Percentiles rank a stretch among this genome's conserved stretches.
Conservation (phyloP, 2,888 invertebrate genomes). For the Eupelmus urozonus region DNA sequence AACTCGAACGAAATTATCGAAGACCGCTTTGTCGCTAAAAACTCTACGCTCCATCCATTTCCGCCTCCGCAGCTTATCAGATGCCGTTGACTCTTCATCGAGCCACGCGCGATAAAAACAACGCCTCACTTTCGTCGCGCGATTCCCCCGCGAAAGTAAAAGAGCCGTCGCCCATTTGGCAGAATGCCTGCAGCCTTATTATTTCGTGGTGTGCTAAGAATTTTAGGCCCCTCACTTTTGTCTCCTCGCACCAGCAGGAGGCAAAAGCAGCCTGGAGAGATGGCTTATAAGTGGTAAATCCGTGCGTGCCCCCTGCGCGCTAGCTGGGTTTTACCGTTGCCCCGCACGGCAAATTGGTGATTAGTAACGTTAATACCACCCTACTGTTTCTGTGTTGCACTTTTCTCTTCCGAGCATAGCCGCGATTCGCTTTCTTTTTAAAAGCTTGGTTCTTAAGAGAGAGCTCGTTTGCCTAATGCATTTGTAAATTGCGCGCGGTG, state of each 20-base stretch:
- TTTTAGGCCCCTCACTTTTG: too few relatives aligned
- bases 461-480: conserved; percentile 50
- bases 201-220: conserved; percentile 55
- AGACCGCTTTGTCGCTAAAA: neutral
- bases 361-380: conserved; percentile 39
- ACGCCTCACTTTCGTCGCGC: neutral
- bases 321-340: neutral
- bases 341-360: conserved; percentile 27
- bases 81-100: conserved; percentile 26
- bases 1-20: conserved; percentile 18
- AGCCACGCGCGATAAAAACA: conserved; percentile 38
- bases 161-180: conserved; percentile 20
- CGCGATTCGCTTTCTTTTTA: conserved; percentile 1
- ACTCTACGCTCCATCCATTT: conserved; percentile 6
- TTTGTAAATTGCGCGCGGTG: conserved; percentile 38
- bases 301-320: neutral
- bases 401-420: neutral
- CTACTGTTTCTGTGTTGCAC: neutral
- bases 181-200: conserved; percentile 44
- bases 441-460: neutral
- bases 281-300: conserved; percentile 40
- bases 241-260: neutral
- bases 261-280: neutral
- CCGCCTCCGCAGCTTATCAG: too few relatives aligned
- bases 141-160: neutral